Percentiles rank a stretch among this genome's conserved stretches.
phyloP scores from a whole-genome alignment of 2,888 invertebrate genomes.

The Eutolmus rufibarbis region DNA sequence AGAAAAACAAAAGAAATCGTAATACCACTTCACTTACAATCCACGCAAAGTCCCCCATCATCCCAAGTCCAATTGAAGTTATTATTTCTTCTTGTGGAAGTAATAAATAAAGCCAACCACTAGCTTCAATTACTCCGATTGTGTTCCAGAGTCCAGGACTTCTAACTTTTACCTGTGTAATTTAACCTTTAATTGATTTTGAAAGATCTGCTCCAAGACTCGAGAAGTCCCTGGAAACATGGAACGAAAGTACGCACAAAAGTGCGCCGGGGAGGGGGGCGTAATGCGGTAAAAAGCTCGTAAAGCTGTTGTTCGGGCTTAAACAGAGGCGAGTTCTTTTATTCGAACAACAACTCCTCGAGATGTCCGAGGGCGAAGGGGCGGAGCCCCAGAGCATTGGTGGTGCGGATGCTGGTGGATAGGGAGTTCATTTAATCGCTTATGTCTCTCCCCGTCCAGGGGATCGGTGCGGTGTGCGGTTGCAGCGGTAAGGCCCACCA shows the following conservation, averaged over 20 bases:
- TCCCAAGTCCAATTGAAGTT: neutral
- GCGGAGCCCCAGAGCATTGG: neutral
- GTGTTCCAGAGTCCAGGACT: neutral
- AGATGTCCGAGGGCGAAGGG: neutral
- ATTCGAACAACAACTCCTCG: neutral
- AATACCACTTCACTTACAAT: neutral
- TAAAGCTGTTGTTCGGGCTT: constrained; percentile 5
- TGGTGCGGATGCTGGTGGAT: neutral
- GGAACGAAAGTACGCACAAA: neutral
- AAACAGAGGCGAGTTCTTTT: neutral
- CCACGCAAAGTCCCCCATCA: neutral
- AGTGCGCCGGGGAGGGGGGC: neutral
- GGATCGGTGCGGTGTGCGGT: neutral
- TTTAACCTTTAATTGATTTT: constrained; percentile 30
- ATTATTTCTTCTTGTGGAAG: neutral
- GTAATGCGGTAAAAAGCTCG: constrained; percentile 18
- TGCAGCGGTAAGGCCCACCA: neutral
- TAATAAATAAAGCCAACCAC: neutral
- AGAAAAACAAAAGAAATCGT: neutral
- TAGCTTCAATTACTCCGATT: neutral
- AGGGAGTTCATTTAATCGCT: constrained; percentile 8
- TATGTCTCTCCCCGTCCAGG: neutral
- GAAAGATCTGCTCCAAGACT: neutral
- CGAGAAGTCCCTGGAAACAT: neutral
- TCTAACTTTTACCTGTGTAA: neutral